Evolutionary conservation across 2,888 invertebrate species (phyloP).

Genomic region (Gymnocheta viridis): DNA sequence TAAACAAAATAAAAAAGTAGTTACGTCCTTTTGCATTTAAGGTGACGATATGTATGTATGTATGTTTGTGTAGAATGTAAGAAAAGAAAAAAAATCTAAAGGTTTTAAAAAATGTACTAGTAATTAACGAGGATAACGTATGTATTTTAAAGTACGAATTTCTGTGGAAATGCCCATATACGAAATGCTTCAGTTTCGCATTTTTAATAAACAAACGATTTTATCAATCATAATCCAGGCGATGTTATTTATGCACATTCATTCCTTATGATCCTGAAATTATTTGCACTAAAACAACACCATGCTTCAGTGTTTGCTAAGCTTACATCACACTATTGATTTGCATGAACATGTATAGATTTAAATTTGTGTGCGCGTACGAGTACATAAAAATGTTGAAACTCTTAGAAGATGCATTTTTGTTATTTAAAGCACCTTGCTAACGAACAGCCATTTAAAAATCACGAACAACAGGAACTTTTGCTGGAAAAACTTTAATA

Average conservation of each 20-base stretch:
- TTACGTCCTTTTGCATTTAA: no score
- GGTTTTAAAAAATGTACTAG: no score
- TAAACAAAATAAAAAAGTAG: no score
- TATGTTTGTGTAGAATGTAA: no score
- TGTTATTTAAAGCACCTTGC: conserved; percentile 29
- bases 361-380: background rate
- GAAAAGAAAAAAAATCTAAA: no score
- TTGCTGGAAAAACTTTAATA: background rate
- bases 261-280: background rate
- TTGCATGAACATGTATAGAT: background rate
- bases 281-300: background rate
- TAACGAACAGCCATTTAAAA: conserved; percentile 26
- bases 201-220: background rate
- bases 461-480: conserved; percentile 51
- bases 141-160: no score
- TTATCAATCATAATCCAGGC: background rate
- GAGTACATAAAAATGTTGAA: background rate
- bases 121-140: no score
- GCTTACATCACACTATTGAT: conserved; percentile 1
- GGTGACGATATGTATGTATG: no score
- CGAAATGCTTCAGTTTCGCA: background rate
- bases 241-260: background rate
- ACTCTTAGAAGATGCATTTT: conserved; percentile 37
- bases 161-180: no score
- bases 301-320: background rate